Evolutionary conservation across 1,140 invertebrate genomes (phyloP).

Genomic region (Penaeus chinensis): DNA sequence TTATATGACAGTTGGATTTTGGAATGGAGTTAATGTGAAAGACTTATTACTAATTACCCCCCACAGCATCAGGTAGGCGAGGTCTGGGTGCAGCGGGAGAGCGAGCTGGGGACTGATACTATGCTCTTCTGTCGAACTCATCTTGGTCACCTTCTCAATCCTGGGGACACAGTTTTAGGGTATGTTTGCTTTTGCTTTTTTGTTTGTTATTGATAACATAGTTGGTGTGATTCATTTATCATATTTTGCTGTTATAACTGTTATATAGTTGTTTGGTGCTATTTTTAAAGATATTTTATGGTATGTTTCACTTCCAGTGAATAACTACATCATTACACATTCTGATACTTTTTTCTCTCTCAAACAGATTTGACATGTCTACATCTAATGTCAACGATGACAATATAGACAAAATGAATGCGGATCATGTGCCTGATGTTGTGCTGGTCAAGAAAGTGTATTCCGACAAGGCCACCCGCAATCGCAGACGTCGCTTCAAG

Average conservation of each 20-base stretch:
- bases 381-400: conserved; percentile 92
- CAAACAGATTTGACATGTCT: conserved; percentile 78
- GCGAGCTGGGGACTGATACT: conserved; percentile 88
- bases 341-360: background rate
- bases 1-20: too few relatives aligned
- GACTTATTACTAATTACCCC: background rate
- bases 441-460: conserved; percentile 94
- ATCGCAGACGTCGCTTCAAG: conserved; percentile 89
- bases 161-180: conserved; percentile 93
- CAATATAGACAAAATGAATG: conserved; percentile 86
- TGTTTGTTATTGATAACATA: background rate
- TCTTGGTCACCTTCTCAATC: conserved; percentile 91
- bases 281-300: too few relatives aligned
- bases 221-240: too few relatives aligned
- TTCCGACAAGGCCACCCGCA: conserved; percentile 78
- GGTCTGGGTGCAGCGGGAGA: conserved; percentile 91
- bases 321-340: background rate
- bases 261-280: too few relatives aligned
- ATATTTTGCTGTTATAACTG: too few relatives aligned
- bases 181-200: conserved; percentile 68
- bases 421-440: conserved; percentile 84
- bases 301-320: background rate
- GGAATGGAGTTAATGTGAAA: too few relatives aligned
- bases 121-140: conserved; percentile 90
- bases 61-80: conserved; percentile 89